Conservation (phyloP, 1,140 invertebrate species). For the Leptinotarsa lineolata region DNA sequence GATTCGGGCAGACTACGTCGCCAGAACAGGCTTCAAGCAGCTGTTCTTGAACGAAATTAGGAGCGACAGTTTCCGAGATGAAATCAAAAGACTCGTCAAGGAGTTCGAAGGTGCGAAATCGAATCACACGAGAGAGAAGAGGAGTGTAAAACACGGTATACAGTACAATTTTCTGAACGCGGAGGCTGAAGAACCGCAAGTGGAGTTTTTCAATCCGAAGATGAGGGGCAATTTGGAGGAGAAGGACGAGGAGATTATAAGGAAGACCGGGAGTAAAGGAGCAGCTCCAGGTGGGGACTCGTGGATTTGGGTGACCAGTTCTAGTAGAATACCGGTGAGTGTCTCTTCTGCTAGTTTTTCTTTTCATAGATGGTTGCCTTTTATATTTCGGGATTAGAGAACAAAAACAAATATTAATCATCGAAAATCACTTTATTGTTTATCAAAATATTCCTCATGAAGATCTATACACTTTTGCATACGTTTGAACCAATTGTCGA, state of each 20-base stretch:
- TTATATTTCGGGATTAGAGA: too few species aligned
- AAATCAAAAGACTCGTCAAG: slow-evolving; percentile 44
- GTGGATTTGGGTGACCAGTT: slow-evolving; percentile 79
- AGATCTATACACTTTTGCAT: too few species aligned
- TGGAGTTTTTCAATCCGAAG: slow-evolving; percentile 72
- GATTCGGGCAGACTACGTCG: slow-evolving; percentile 47
- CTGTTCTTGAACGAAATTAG: slow-evolving; percentile 46
- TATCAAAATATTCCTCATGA: too few species aligned
- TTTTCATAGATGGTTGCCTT: too few species aligned
- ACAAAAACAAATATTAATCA: too few species aligned
- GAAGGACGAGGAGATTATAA: slow-evolving; percentile 64
- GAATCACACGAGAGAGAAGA: slow-evolving; percentile 33
- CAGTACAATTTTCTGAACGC: slow-evolving; percentile 50
- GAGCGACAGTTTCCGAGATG: slow-evolving; percentile 40
- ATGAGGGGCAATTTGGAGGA: slow-evolving; percentile 66
- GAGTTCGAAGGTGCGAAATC: slow-evolving; percentile 34
- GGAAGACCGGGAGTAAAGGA: slow-evolving; percentile 62
- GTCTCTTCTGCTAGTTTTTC: background rate
- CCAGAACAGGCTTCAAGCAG: slow-evolving; percentile 44
- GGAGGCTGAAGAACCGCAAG: slow-evolving; percentile 60
- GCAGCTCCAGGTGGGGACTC: slow-evolving; percentile 67
- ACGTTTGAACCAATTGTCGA: too few species aligned
- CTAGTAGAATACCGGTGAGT: slow-evolving; percentile 75
- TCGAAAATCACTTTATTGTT: too few species aligned
- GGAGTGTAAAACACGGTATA: slow-evolving; percentile 33